Conservation (phyloP, 2,113 vertebrate species). For the Antechinus stuartii region DNA sequence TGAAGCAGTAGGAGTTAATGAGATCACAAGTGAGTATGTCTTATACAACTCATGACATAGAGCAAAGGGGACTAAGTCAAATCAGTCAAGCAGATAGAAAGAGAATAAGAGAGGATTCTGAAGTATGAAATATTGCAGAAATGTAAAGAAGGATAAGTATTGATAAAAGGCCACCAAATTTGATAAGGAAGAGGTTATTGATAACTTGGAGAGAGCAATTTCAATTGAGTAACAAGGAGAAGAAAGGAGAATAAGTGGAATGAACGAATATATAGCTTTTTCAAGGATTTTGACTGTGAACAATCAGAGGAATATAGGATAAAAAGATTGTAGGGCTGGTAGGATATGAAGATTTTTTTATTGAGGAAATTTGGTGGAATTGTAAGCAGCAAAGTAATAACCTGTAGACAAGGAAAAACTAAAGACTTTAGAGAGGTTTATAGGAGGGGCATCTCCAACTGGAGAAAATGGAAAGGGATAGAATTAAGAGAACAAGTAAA, state of each 20-base stretch:
- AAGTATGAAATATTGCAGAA: not conserved
- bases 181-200: not conserved
- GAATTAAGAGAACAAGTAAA: not conserved
- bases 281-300: not conserved
- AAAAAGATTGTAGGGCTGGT: not conserved
- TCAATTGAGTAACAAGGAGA: not conserved
- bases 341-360: not conserved
- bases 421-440: not conserved
- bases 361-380: not conserved
- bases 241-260: not conserved
- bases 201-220: not conserved
- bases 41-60: not conserved
- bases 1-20: not conserved
- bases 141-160: not conserved
- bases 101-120: not conserved
- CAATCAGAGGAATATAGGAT: not conserved
- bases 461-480: not conserved
- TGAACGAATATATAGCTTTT: not conserved
- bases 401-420: not conserved
- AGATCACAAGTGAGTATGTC: not conserved
- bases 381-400: not conserved
- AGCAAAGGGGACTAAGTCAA: not conserved
- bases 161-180: not conserved
- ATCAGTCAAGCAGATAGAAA: not conserved
- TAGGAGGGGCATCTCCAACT: not conserved